These are phyloP conservation scores for Dryocosmus kuriphilus DNA, from an alignment of 2,888 invertebrate genomes.

Conservation along the genomic window DNA sequence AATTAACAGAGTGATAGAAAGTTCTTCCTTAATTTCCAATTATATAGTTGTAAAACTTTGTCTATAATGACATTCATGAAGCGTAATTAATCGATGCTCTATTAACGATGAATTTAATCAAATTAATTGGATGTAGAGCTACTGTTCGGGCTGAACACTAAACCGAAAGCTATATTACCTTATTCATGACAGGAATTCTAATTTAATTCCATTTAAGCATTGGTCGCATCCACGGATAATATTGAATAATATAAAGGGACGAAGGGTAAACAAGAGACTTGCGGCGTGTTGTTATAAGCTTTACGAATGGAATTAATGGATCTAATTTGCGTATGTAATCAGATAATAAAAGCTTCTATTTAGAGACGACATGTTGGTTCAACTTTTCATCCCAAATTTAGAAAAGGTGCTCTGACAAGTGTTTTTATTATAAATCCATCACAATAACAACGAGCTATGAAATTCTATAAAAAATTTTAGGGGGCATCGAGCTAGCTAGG, in stretches of 20 bases:
- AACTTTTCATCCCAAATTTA: not conserved
- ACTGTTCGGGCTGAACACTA: not conserved
- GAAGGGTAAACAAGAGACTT: not conserved
- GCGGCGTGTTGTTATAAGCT: not conserved
- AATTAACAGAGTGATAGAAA: not conserved
- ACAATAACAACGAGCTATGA: not conserved
- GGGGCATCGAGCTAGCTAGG: too few relatives aligned
- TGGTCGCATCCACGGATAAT: not conserved
- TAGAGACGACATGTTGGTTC: not conserved
- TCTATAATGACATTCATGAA: not conserved
- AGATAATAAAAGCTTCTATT: not conserved
- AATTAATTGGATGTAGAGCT: not conserved
- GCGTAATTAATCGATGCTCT: not conserved
- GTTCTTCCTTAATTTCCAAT: not conserved
- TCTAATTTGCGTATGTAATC: not conserved
- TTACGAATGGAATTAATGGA: not conserved
- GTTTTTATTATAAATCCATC: not conserved
- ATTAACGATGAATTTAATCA: not conserved
- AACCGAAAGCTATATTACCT: not conserved
- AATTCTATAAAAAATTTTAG: too few relatives aligned
- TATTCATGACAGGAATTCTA: not conserved
- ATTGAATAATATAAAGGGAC: not conserved
- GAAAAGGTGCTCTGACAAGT: not conserved
- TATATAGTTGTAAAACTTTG: not conserved
- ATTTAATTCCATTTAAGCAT: not conserved